Evolutionary conservation across 1,140 invertebrate species (phyloP), one percentile per base, ranked within the genome.

Genomic region (Neodiprion fabricii): DNA sequence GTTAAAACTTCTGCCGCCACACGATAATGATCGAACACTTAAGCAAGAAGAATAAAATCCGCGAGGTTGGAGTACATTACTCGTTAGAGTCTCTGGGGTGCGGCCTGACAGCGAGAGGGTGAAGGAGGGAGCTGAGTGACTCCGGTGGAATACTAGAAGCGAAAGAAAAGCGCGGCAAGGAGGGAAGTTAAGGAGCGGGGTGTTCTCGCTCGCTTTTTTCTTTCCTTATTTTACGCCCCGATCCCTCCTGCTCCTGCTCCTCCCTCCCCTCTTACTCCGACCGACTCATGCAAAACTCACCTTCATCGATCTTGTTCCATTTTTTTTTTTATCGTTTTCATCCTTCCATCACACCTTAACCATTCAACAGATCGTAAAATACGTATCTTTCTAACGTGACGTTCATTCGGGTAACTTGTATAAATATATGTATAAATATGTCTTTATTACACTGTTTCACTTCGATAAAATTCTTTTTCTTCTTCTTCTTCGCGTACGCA

Each of bases 1-100:
- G 53, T 61, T n/a, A 61, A 61, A 61, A 61, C 53, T 61, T 61
- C n/a, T 61, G 11, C 53, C 53, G n/a, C 53, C 53, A 61, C 53
- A n/a, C 53, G 53, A 61, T 61, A 61, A 61, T 61, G 53, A 61
- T 61, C 53, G 53, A 61, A 61, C 53, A 61, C 53, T 61, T 61
- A 61, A 61, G 11, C 53, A 61, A 61, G 53, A 61, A 61, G 53
- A 61, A 61, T 12, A 61, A 61, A 61, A 61, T 61, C 53, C 7
- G 53, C 53, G 53, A 61, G 53, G 53, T 61, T 61, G n/a, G 53
- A 61, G 53, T 61, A 61, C 53, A 61, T 61, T 61, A 61, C 53
- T 61, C 53, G 53, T 61, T 61, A 61, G 53, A 61, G 53, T 61
- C 53, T 40, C n/a, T 61, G 53, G n/a, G 53, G 53, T 11, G 53